A percentile compares a stretch with the other conserved stretches of the same genome.
Evolutionary conservation across 2,797 vertebrate species (phyloP).

Genomic region (Bufotes viridis): DNA sequence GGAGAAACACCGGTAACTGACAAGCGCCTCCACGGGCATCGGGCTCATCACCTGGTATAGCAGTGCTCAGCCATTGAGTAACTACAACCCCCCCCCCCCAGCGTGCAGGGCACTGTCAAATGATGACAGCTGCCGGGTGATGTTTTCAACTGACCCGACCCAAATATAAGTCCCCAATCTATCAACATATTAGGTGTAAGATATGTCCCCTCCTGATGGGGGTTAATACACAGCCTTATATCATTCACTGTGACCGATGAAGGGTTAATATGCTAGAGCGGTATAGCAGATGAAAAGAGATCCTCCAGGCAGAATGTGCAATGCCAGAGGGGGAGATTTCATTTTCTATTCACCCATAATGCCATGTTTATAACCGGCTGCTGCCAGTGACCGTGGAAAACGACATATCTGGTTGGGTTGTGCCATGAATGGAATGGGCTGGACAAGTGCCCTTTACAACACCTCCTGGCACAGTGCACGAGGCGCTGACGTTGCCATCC

Average conservation of each 20-base stretch:
- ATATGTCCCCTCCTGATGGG: not conserved
- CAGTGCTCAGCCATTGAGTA: not conserved
- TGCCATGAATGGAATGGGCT: not conserved
- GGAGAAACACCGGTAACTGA: conserved; percentile 26
- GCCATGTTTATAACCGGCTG: not conserved
- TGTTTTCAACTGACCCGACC: too few relatives aligned
- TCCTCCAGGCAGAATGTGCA: too few relatives aligned
- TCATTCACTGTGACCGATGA: not conserved
- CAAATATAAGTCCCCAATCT: not conserved
- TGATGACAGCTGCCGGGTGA: too few relatives aligned
- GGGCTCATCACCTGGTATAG: not conserved
- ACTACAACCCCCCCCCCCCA: too few relatives aligned
- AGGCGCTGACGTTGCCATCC: not conserved
- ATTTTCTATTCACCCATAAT: not conserved
- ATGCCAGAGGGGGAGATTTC: not conserved
- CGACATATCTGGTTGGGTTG: not conserved
- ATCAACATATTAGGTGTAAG: not conserved
- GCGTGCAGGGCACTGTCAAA: too few relatives aligned
- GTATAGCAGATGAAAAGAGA: too few relatives aligned
- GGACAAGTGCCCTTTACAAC: not conserved
- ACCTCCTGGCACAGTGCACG: not conserved
- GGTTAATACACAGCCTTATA: not conserved
- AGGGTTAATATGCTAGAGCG: not conserved
- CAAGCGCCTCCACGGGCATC: not conserved
- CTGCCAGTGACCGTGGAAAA: not conserved